Conservation (phyloP, 2,113 vertebrate genomes). For the Aptenodytes forsteri region DNA sequence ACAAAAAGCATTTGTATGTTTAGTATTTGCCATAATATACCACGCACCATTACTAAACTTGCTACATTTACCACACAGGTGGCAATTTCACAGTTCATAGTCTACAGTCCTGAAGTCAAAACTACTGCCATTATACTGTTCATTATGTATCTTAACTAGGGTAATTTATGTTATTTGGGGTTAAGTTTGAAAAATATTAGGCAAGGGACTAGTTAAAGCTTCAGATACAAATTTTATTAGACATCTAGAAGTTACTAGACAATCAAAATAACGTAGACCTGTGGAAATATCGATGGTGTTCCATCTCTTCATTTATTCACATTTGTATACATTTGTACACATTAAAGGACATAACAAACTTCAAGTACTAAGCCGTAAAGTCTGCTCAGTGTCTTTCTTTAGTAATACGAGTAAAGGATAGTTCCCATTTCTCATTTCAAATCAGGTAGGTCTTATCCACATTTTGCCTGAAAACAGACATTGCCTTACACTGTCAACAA, state of each 20-base stretch:
- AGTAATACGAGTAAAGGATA: neutral
- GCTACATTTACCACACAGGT: neutral
- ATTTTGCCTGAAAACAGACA: neutral
- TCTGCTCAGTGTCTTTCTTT: neutral
- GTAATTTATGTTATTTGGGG: neutral
- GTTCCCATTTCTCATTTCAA: neutral
- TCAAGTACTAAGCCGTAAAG: neutral
- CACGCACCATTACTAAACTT: neutral
- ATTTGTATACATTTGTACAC: neutral
- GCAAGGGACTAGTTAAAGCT: neutral
- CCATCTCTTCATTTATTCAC: neutral
- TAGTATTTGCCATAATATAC: neutral
- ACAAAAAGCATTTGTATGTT: constrained; percentile 1
- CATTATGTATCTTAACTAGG: neutral
- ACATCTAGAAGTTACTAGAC: neutral
- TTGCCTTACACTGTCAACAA: neutral
- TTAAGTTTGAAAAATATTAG: neutral
- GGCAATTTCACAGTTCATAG: neutral
- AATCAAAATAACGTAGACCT: neutral
- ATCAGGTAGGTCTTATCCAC: neutral
- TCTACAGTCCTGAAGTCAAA: neutral
- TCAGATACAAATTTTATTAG: neutral
- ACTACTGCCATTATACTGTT: neutral
- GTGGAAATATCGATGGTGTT: neutral
- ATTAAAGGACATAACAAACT: neutral